Evolutionary conservation across 2,888 invertebrate genomes (phyloP).

Genomic region (Netelia virgata): DNA sequence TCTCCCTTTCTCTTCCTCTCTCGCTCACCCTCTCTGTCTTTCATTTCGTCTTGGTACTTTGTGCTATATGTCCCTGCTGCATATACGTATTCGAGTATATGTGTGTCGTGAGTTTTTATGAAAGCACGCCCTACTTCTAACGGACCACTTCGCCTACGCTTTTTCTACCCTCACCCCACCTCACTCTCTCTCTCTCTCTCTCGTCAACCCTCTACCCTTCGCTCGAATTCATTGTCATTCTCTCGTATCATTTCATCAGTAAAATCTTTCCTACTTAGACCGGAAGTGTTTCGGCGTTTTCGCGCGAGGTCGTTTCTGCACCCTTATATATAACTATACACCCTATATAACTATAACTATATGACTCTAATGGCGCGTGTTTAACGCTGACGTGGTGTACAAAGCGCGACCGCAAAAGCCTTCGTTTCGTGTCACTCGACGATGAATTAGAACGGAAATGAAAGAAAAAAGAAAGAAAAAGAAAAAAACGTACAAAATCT

Average conservation of each 20-base stretch:
- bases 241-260: slow-evolving; percentile 4
- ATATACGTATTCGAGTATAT: background rate
- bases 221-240: background rate
- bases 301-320: too few relatives aligned
- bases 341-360: background rate
- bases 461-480: too few relatives aligned
- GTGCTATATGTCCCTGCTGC: slow-evolving; percentile 50
- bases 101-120: slow-evolving; percentile 43
- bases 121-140: slow-evolving; percentile 60
- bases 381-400: slow-evolving; percentile 48
- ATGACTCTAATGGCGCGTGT: slow-evolving; percentile 1
- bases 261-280: background rate
- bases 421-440: background rate
- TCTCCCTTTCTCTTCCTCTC: too few relatives aligned
- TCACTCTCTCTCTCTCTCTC: background rate
- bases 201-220: background rate
- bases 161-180: slow-evolving; percentile 61
- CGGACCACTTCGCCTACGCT: slow-evolving; percentile 55
- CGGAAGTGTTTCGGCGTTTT: slow-evolving; percentile 8
- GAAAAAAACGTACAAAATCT: too few relatives aligned
- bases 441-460: too few relatives aligned
- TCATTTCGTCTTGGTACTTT: slow-evolving; percentile 31
- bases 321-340: background rate
- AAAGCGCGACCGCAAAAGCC: background rate
- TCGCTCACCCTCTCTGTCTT: slow-evolving; percentile 5